Conservation (phyloP, 2,797 vertebrate species). For the Chelmon rostratus region DNA sequence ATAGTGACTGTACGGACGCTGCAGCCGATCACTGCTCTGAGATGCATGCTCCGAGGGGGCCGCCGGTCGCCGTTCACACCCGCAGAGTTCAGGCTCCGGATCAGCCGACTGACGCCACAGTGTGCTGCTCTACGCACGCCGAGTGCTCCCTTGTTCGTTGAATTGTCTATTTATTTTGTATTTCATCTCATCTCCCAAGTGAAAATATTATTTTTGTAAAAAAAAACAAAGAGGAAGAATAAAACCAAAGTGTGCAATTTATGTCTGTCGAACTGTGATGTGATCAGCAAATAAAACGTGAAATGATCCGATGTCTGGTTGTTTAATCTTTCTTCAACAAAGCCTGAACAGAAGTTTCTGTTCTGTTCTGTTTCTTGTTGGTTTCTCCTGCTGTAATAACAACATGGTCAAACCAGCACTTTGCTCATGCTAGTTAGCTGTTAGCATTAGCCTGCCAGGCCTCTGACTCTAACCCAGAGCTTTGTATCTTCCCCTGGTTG, state of each 20-base stretch:
- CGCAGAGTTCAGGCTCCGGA: constrained; percentile 20
- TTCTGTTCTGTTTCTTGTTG: no score
- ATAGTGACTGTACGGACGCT: constrained; percentile 36
- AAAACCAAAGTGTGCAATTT: constrained; percentile 69
- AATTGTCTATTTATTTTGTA: constrained; percentile 83
- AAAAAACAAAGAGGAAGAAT: constrained; percentile 48
- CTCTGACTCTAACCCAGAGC: no score
- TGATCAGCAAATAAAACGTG: constrained; percentile 74
- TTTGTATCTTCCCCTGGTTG: no score
- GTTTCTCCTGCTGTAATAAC: no score
- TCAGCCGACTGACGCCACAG: constrained; percentile 27
- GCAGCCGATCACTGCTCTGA: constrained; percentile 33
- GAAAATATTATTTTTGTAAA: constrained; percentile 85
- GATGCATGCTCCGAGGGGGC: constrained; percentile 57
- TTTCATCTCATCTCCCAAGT: constrained; percentile 67
- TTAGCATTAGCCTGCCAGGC: no score
- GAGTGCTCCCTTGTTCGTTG: constrained; percentile 51
- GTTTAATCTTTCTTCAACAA: no score
- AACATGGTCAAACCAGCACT: no score
- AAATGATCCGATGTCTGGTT: constrained; percentile 18
- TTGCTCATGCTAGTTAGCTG: no score
- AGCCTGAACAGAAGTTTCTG: no score
- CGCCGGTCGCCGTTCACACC: background rate
- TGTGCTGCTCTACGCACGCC: constrained; percentile 24
- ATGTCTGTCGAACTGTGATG: constrained; percentile 71